A percentile compares a stretch with the other conserved stretches of the same genome.
Evolutionary conservation across 2,797 vertebrate species (phyloP).

Genomic region (Syncerus caffer): DNA sequence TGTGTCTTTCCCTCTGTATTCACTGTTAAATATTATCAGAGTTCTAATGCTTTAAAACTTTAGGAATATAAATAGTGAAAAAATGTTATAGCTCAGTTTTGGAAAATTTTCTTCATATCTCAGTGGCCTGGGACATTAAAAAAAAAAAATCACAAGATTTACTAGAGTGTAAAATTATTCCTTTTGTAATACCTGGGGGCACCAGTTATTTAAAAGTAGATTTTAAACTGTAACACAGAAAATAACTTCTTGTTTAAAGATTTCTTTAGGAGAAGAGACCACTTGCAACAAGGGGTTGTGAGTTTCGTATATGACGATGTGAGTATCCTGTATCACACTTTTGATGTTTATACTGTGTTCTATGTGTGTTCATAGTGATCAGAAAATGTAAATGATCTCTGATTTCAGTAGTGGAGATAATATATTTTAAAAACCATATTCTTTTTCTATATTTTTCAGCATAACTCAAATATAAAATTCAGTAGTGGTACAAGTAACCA

Average conservation of each 20-base stretch:
- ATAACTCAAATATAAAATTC: neutral
- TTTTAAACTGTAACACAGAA: slow-evolving; percentile 41
- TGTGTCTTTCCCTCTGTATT: neutral
- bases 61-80: neutral
- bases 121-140: neutral
- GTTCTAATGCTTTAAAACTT: slow-evolving; percentile 14
- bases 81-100: neutral
- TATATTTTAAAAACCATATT: neutral
- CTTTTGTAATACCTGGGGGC: neutral
- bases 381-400: neutral
- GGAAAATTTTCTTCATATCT: neutral
- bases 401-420: neutral
- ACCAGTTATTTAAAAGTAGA: slow-evolving; percentile 4
- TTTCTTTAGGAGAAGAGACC: slow-evolving; percentile 89
- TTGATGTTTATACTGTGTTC: neutral
- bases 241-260: slow-evolving; percentile 80
- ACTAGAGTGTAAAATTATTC: neutral
- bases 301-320: slow-evolving; percentile 94
- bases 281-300: slow-evolving; percentile 90
- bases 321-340: slow-evolving; percentile 73
- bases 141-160: neutral
- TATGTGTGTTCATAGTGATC: neutral
- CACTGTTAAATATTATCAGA: neutral
- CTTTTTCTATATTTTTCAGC: neutral
- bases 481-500: neutral